phyloP scores from a whole-genome alignment of 2,888 invertebrate species.

The Callyntrura guangdongensis region DNA sequence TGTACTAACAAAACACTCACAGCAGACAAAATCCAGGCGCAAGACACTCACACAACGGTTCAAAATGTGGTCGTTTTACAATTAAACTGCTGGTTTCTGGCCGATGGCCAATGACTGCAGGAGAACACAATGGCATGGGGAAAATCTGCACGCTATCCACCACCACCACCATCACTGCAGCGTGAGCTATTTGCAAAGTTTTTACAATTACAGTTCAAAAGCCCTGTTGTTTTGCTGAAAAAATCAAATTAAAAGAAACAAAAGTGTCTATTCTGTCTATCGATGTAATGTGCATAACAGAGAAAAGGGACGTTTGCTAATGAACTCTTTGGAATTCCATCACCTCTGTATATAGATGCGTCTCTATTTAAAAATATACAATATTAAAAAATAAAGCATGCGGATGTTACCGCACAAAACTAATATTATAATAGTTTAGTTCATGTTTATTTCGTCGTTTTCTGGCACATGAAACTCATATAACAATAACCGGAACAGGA shows the following conservation, averaged over 20 bases:
- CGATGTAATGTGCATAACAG: not conserved
- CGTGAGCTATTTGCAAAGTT: slow-evolving; percentile 2
- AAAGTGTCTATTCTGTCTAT: slow-evolving; percentile 33
- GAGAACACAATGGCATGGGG: slow-evolving; percentile 24
- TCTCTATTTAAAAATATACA: not conserved
- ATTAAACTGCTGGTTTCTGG: slow-evolving; percentile 51
- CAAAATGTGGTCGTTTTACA: slow-evolving; percentile 41
- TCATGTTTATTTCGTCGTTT: not conserved
- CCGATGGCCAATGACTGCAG: slow-evolving; percentile 40
- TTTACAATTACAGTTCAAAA: slow-evolving; percentile 46
- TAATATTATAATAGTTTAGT: slow-evolving; percentile 20
- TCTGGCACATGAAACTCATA: slow-evolving; percentile 45
- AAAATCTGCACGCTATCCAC: not conserved
- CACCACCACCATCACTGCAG: not conserved
- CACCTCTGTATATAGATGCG: not conserved
- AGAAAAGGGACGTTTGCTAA: not conserved
- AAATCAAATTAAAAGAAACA: slow-evolving; percentile 60
- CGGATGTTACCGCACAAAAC: slow-evolving; percentile 25
- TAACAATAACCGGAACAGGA: slow-evolving; percentile 39
- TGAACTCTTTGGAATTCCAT: not conserved
- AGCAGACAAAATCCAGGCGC: slow-evolving; percentile 5
- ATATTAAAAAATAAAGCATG: not conserved
- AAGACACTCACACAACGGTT: slow-evolving; percentile 29
- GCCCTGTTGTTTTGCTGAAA: slow-evolving; percentile 54
- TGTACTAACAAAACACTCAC: not conserved